These are phyloP conservation scores for Pachypanchax playfairii DNA, from an alignment of 2,113 vertebrate genomes.

Conservation along the genomic window DNA sequence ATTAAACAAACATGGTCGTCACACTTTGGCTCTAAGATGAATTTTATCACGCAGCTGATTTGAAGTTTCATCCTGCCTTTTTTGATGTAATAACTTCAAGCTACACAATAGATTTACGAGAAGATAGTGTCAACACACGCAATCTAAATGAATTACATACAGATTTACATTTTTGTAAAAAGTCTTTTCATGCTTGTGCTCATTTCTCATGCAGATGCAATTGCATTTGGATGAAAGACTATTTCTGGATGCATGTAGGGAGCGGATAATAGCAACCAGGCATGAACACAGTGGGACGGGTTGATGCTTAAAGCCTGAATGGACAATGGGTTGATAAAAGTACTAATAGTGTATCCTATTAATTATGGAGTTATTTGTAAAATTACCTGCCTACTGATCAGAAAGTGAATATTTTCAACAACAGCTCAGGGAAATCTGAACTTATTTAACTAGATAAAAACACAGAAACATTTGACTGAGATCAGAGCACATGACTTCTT, in stretches of 20 bases:
- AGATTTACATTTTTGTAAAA: not conserved
- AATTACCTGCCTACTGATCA: not conserved
- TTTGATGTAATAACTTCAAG: not conserved
- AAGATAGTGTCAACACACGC: not conserved
- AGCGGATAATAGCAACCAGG: not conserved
- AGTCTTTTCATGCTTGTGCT: not conserved
- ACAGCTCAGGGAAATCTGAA: not conserved
- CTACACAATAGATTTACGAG: not conserved
- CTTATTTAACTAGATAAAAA: not conserved
- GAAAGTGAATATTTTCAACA: not conserved
- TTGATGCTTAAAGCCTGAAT: not conserved
- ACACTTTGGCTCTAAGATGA: constrained; percentile 26
- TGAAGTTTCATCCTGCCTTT: not conserved
- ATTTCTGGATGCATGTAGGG: not conserved
- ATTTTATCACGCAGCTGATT: constrained; percentile 36
- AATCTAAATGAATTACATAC: not conserved
- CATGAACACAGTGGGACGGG: not conserved
- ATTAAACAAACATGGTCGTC: constrained; percentile 56
- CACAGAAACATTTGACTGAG: not conserved
- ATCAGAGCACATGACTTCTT: no score
- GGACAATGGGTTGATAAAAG: no score
- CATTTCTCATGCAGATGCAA: no score
- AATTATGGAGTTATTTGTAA: not conserved
- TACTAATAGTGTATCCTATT: not conserved
- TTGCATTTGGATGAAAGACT: not conserved